Base-by-base conservation (phyloP, 2,113 vertebrate species). In the Hemiscyllium ocellatum region DNA sequence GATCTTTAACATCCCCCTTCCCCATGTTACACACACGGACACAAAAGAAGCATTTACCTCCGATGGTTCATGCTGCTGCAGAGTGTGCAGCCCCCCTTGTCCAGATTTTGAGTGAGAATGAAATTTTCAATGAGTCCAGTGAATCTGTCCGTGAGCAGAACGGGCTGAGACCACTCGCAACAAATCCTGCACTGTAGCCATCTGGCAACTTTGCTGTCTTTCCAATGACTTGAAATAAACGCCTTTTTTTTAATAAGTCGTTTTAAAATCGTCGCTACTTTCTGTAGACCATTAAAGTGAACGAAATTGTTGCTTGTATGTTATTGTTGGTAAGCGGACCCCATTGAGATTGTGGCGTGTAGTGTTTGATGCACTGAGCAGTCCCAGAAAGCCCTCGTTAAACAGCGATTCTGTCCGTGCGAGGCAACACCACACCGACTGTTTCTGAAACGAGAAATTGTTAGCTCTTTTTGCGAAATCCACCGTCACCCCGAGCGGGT, bases 31-130 rank as follows among this genome's bases (percentile, higher is more conserved):
- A 22, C n/a, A 22, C 13, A 24, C 15, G 12, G 56, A 12, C 24
- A 33, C 8, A 76, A 76, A 6, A n/a, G 24, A 70, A 70, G 10
- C 8, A 29, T 76, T 76, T 13, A 33, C 29, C 29, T n/a, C 29
- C 33, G 26, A 33, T 33, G 10, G 29, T 33, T 76, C 10, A 33
- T 76, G 29, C 33, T 76, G 4, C 26, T 29, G 72, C 29, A 0
- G 50, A 72, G 42, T 72, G 47, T 24, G 72, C 72, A 72, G 72
- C 72, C 94, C 69, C 29, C 72, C 24, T 70, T 72, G 50, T 42
- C 50, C 42, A 33, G 68, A 95, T 52, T 76, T 95, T 95, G 94
- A 95, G 68, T 52, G 94, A 72, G 94, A 95, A 52, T 3, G 22
- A 95, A 68, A 29, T 69, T 70, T 95, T 2, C 17, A 95, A 76